phyloP scores from a whole-genome alignment of 2,113 vertebrate species.

The Hyperopisus bebe region DNA sequence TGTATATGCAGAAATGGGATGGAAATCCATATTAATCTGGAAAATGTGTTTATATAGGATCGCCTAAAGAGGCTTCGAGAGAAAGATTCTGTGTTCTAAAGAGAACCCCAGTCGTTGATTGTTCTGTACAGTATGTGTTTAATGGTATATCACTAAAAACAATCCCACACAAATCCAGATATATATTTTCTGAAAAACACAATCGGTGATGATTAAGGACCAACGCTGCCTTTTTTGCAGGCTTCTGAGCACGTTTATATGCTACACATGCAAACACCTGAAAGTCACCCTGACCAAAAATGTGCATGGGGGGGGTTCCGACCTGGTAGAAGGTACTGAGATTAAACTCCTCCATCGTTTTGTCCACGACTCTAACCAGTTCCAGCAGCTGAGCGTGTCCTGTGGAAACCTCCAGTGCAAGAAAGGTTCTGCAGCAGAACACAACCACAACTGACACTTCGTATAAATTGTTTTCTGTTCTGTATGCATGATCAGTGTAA shows the following conservation, averaged over 20 bases:
- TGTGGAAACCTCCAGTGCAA: slow-evolving; percentile 75
- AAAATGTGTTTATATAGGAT: background rate
- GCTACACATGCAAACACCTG: background rate
- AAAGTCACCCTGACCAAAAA: background rate
- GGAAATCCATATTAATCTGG: background rate
- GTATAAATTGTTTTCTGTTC: background rate
- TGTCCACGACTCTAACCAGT: slow-evolving; percentile 70
- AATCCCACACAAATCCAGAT: background rate
- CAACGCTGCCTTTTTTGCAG: background rate
- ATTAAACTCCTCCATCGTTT: slow-evolving; percentile 76
- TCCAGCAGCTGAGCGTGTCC: slow-evolving; percentile 75
- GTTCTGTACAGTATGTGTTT: background rate
- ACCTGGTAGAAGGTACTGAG: slow-evolving; percentile 87
- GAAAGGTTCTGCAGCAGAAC: slow-evolving; percentile 71
- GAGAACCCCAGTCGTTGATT: background rate
- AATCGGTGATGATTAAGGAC: background rate
- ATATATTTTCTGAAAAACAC: background rate
- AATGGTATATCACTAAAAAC: background rate
- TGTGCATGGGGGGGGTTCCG: background rate
- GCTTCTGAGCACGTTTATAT: background rate
- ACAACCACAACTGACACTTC: background rate
- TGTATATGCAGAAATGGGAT: background rate
- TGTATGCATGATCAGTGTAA: background rate
- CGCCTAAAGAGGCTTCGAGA: background rate
- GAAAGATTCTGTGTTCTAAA: no score